Base-by-base conservation (phyloP, 2,797 vertebrate species). In the Serranus cabrilla region DNA sequence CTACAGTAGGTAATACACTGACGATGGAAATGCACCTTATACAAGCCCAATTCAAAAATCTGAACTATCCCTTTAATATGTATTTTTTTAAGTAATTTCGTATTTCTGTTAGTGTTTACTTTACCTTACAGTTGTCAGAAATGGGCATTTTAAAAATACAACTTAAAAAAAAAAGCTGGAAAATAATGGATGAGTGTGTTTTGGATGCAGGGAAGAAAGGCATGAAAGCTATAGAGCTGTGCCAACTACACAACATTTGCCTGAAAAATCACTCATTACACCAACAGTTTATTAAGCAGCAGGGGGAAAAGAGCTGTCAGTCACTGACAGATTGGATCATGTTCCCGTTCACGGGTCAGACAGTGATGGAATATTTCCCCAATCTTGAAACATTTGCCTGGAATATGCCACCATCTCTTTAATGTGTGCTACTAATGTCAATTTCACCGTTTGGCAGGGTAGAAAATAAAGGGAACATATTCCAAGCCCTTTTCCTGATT, bases 311-410 rank as follows among this genome's bases (percentile, higher is more conserved):
- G 46, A 59, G 43, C 62, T 60, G 42, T 37, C 78, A 67, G 49
- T 69, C 59, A 67, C 59, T 70, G 67, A 59, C 27, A 49, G 57
- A 73, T 21, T 78, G 49, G 43, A 55, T 70, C 61, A 20, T 60
- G 62, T 58, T 76, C 14, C 20, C 61, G 21, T 51, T 67, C 34
- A 56, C 56, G 50, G 27, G 52, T 76, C 62, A 51, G 73, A 67
- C 45, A 61, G 47, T 51, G 45, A 72, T 63, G 16, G 25, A 60
- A 66, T 66, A 16, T 46, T 56, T 51, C 21, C 23, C 11, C 2
- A 49, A 7, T 45, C 25, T 49, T 37, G 12, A 59, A 55, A 25
- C n/a, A 37, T 37, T 63, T 50, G 18, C 2, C 2, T 20, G 21
- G 12, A 21, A 69, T 50, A 42, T 59, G 47, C 20, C 27, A 57